Conservation (phyloP, 2,113 vertebrate species). For the Mellivora capensis region DNA sequence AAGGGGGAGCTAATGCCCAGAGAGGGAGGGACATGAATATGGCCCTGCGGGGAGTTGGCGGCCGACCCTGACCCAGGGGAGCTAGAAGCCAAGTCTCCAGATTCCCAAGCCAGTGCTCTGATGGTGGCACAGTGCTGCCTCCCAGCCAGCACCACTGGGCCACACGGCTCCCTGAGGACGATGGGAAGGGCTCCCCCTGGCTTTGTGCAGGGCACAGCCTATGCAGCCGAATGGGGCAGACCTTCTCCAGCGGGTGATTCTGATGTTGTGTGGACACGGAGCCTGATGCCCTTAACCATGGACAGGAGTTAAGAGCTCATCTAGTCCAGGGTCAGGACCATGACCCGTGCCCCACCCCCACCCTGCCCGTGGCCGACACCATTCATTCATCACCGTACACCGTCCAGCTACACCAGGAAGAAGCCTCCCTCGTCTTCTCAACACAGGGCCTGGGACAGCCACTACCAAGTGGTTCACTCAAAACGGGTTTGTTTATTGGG, state of each 20-base stretch:
- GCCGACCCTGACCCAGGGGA: no score
- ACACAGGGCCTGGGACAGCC: background rate
- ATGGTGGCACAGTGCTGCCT: fast-evolving
- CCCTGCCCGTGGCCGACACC: no score
- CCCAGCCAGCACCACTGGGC: background rate
- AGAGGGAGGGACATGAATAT: no score
- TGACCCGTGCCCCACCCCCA: fast-evolving
- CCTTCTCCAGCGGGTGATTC: background rate
- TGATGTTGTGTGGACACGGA: background rate
- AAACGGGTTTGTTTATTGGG: background rate
- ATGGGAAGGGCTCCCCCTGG: background rate
- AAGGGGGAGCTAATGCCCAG: background rate
- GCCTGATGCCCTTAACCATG: fast-evolving
- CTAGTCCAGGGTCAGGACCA: background rate
- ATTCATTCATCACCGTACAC: fast-evolving
- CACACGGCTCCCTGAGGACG: fast-evolving
- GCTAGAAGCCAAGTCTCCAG: background rate
- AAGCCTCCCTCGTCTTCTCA: background rate
- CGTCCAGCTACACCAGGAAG: background rate
- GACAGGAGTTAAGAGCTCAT: background rate
- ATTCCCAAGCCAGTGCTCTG: background rate
- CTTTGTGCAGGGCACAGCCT: background rate
- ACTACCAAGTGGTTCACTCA: background rate
- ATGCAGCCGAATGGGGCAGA: fast-evolving
- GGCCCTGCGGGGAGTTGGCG: fast-evolving